phyloP scores from a whole-genome alignment of 2,797 vertebrate species.

The Yasuhikotakia modesta region DNA sequence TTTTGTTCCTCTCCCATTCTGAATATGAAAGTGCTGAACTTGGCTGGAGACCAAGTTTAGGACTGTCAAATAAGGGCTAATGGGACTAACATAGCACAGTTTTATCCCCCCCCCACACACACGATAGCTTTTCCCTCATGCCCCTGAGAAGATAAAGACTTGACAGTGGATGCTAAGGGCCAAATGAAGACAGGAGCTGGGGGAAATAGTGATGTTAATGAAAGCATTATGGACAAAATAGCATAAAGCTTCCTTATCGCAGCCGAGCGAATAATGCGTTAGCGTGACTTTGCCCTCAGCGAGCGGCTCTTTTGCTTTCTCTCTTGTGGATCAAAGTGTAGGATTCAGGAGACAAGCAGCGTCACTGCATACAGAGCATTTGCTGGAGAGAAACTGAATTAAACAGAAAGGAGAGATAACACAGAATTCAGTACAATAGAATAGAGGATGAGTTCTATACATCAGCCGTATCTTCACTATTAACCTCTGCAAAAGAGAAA shows the following conservation, averaged over 20 bases:
- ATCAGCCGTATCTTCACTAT: background rate
- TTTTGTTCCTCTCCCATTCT: constrained; percentile 27
- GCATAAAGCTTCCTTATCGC: constrained; percentile 40
- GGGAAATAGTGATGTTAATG: constrained; percentile 45
- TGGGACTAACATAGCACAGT: constrained; percentile 44
- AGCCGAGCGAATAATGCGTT: constrained; percentile 45
- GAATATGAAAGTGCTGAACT: constrained; percentile 14
- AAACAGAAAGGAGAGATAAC: constrained; percentile 40
- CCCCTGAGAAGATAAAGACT: constrained; percentile 49
- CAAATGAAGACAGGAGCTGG: constrained; percentile 41
- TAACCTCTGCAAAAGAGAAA: constrained; percentile 18
- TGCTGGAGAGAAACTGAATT: constrained; percentile 28
- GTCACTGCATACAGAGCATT: constrained; percentile 41
- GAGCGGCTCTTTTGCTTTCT: constrained; percentile 48
- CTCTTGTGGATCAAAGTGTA: constrained; percentile 53
- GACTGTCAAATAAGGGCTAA: constrained; percentile 39
- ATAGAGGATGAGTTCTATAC: constrained; percentile 39
- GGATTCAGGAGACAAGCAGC: constrained; percentile 49
- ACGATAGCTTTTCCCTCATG: constrained; percentile 36
- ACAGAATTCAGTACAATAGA: constrained; percentile 39
- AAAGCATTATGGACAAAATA: constrained; percentile 41
- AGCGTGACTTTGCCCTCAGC: constrained; percentile 46
- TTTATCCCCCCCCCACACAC: constrained; percentile 3
- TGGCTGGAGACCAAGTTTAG: constrained; percentile 18
- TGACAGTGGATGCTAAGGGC: constrained; percentile 32